phyloP scores from a whole-genome alignment of 2,888 invertebrate genomes.

The Erpobdella octoculata region DNA sequence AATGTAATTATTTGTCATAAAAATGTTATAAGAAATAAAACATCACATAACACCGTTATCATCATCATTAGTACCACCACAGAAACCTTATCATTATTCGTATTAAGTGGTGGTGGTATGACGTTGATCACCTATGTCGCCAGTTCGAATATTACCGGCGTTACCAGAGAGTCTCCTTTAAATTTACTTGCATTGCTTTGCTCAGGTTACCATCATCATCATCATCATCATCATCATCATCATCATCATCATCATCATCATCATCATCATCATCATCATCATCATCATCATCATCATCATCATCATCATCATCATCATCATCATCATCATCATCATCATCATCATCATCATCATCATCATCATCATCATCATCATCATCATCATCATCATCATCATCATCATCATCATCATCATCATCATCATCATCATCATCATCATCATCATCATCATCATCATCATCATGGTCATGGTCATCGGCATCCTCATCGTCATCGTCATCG shows the following conservation, averaged over 20 bases:
- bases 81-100: too few species aligned
- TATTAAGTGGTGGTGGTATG: too few species aligned
- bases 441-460: constrained; percentile 32
- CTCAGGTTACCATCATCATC: constrained; percentile 10
- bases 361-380: constrained; percentile 32
- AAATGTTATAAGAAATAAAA: too few species aligned
- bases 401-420: constrained; percentile 25
- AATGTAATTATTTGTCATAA: too few species aligned
- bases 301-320: constrained; percentile 11
- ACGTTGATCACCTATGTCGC: too few species aligned
- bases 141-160: too few species aligned
- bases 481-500: constrained; percentile 34
- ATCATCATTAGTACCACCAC: too few species aligned
- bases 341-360: constrained; percentile 27
- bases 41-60: too few species aligned
- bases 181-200: too few species aligned
- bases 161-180: too few species aligned
- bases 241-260: background rate
- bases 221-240: background rate
- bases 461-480: constrained; percentile 33
- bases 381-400: constrained; percentile 33
- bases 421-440: constrained; percentile 24
- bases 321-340: constrained; percentile 29
- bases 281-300: background rate
- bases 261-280: constrained; percentile 3